Evolutionary conservation across 2,113 vertebrate genomes (phyloP).

Genomic region (Pelodiscus sinensis): DNA sequence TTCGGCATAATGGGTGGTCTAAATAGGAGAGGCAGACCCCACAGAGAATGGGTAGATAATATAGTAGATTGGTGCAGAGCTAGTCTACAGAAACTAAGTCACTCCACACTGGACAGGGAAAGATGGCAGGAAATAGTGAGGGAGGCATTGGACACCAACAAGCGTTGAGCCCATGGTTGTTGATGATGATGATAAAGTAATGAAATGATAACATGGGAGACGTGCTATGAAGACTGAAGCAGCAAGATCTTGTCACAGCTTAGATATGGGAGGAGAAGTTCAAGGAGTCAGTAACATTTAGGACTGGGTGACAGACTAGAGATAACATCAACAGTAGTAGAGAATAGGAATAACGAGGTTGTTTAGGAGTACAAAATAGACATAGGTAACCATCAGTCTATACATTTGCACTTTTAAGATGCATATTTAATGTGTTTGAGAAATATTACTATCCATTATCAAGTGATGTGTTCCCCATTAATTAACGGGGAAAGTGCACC

Average conservation of each 20-base stretch:
- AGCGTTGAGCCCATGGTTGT: no score
- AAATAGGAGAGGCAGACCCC: no score
- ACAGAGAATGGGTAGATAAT: no score
- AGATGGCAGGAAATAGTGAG: no score
- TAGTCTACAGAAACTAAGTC: no score
- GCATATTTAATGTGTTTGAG: not conserved
- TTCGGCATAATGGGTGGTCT: no score
- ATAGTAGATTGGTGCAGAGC: no score
- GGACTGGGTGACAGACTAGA: not conserved
- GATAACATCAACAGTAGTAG: not conserved
- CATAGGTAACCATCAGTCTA: not conserved
- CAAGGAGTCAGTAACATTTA: rapidly evolving
- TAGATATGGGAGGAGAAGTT: not conserved
- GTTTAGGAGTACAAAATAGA: not conserved
- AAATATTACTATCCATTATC: not conserved
- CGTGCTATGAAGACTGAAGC: not conserved
- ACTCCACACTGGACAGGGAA: no score
- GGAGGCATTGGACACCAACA: no score
- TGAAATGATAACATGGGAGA: not conserved
- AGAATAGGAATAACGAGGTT: rapidly evolving
- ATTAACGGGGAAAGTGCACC: not conserved
- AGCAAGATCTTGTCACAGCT: not conserved
- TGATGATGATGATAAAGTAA: not conserved
- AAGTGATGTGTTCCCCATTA: not conserved
- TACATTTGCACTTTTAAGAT: not conserved